Evolutionary conservation across 2,888 invertebrate species (phyloP).

Genomic region (Euplagia quadripunctaria): DNA sequence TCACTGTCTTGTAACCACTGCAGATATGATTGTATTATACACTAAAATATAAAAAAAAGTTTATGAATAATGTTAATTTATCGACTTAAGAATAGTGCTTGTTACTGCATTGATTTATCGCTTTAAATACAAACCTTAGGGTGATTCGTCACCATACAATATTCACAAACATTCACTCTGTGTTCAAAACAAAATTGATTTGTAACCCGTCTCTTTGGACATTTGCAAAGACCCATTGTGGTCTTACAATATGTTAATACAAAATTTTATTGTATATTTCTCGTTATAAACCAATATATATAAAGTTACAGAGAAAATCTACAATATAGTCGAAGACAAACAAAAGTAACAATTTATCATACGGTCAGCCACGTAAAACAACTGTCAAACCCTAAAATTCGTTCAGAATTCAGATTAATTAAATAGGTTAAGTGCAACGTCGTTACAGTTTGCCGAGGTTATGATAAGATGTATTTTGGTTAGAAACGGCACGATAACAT

Average conservation of each 20-base stretch:
- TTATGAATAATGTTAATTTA: not conserved
- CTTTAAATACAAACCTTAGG: slow-evolving; percentile 90
- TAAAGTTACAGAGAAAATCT: slow-evolving; percentile 27
- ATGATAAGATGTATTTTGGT: too few species aligned
- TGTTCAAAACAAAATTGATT: slow-evolving; percentile 99
- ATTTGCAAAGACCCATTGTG: slow-evolving; percentile 98
- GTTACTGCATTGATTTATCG: slow-evolving; percentile 7
- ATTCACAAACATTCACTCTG: slow-evolving; percentile 99
- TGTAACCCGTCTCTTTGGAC: slow-evolving; percentile 98
- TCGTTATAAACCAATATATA: slow-evolving; percentile 29
- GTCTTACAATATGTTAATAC: slow-evolving; percentile 24
- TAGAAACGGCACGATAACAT: too few species aligned
- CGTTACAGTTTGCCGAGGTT: too few species aligned
- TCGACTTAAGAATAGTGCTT: not conserved
- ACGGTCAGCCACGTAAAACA: slow-evolving; percentile 69
- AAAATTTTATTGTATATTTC: slow-evolving; percentile 23
- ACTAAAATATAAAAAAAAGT: slow-evolving; percentile 88
- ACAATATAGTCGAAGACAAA: slow-evolving; percentile 51
- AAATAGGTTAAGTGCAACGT: not conserved
- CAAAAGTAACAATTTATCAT: slow-evolving; percentile 48
- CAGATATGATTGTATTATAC: slow-evolving; percentile 98
- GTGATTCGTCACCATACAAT: slow-evolving; percentile 98
- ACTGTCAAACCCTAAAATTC: slow-evolving; percentile 50
- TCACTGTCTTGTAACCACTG: slow-evolving; percentile 99
- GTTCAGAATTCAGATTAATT: slow-evolving; percentile 15